Evolutionary conservation across 2,888 invertebrate genomes (phyloP), one percentile per base, ranked within the genome.

Genomic region (Carabus problematicus): DNA sequence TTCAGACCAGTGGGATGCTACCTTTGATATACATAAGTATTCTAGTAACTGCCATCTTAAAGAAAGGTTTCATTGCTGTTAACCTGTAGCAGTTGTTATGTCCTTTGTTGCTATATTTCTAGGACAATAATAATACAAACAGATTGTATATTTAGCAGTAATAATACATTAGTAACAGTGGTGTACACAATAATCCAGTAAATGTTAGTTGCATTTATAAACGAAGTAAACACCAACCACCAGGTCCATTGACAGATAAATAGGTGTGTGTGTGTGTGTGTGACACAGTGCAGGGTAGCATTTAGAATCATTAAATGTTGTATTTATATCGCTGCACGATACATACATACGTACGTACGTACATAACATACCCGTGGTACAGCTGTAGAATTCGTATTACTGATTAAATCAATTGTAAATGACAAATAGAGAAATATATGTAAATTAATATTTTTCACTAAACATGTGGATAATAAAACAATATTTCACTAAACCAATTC

Each of bases 181-280:
- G 54, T 63, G 54, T 52, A 55, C 19, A 40, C 43, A 29, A 29
- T 29, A 54, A 55, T 55, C 52, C 54, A 64, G 41, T 64, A 54
- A 64, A 64, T 64, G 64, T 64, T 64, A 64, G 64, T 64, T 64
- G 63, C 63, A 63, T 54, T 63, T 63, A 63, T 54, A 63, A 63
- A 39, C n/a, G n/a, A n/a, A n/a, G n/a, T n/a, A n/a, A 52, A 52
- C 9, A 52, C 16, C 16, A 14, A n/a, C n/a, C n/a, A n/a, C n/a
- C n/a, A n/a, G n/a, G 29, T 29, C 29, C 6, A 29, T 29, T 29
- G 29, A 29, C 29, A 29, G 6, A 29, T 29, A 29, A 6, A 29
- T 29, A 29, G 29, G 6, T 29, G 7, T 45, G 45, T 52, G 9
- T 52, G 29, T 29, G 29, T 29, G 29, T 29, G 29, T 29, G 29